These are phyloP conservation scores for Prunella himalayana DNA, from an alignment of 2,113 vertebrate genomes.

Conservation along the genomic window DNA sequence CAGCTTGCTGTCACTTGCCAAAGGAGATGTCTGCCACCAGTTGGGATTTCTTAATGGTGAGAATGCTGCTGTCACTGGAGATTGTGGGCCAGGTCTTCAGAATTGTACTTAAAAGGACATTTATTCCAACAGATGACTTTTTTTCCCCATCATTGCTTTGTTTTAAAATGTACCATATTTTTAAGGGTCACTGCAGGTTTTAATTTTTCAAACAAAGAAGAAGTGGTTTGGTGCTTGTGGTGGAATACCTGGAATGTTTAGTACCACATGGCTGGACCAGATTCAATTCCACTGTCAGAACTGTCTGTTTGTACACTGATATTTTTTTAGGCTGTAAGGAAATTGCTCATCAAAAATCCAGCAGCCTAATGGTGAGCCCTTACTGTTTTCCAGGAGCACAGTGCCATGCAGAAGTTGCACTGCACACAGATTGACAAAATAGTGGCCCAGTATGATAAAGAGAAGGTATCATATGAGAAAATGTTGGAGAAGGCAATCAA, in stretches of 20 bases:
- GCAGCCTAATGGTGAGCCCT: slow-evolving; percentile 13
- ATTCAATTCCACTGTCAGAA: background rate
- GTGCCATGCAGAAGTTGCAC: slow-evolving; percentile 92
- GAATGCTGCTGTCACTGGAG: background rate
- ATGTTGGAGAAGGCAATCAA: slow-evolving; percentile 94
- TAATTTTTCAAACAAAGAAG: background rate
- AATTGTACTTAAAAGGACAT: background rate
- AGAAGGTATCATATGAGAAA: slow-evolving; percentile 89
- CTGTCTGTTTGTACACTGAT: background rate
- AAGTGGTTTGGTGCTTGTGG: background rate
- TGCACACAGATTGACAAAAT: slow-evolving; percentile 96
- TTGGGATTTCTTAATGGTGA: background rate
- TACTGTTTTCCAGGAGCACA: slow-evolving; percentile 84
- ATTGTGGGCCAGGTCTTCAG: background rate
- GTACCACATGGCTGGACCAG: background rate
- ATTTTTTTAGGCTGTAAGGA: background rate
- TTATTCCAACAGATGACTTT: background rate
- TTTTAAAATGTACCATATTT: background rate
- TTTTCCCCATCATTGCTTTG: background rate
- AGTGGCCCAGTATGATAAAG: slow-evolving; percentile 92
- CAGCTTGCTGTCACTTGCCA: background rate
- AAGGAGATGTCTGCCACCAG: background rate
- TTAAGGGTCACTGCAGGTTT: background rate
- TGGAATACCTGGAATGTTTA: background rate
- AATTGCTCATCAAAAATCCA: background rate